Evolutionary conservation across 2,888 invertebrate genomes (phyloP), one percentile per base, ranked within the genome.

Genomic region (Zele albiditarsus): DNA sequence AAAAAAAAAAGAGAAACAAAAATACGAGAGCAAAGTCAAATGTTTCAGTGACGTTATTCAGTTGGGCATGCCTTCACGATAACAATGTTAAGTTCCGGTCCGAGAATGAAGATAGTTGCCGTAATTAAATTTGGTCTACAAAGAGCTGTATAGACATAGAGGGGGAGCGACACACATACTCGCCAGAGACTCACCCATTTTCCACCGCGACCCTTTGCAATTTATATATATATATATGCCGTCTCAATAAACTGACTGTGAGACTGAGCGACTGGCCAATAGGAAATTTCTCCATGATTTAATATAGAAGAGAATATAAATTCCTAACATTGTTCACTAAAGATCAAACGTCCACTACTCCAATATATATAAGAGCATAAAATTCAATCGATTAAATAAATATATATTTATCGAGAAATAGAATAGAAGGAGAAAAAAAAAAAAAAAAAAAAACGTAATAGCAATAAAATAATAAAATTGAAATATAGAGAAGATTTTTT

Each of bases 101-200:
- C 60, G 71, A 70, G 77, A 57, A 83, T 81, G 82, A 83, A 83
- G 84, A 84, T 84, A 83, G 83, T 80, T 78, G 81, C 80, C 77
- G 77, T 86, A 87, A 87, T 86, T 82, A 83, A 86, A 87, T 87
- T 86, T 83, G 83, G 83, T 84, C 84, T 83, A 85, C 87, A 87
- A 87, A 87, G 87, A 86, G 85, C 84, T 83, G 80, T 38, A 53
- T 68, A 69, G 75, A 12, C 49, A 70, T 65, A 31, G n/a, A 63
- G 46, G 16, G 68, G 20, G 12, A 4, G 38, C 68, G 53, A 53
- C 53, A n/a, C 8, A 20, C 8, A 53, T 53, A 20, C 8, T 62
- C 62, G 28, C 62, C 57, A 57, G 70, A 67, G 74, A 66, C 65
- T 62, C 65, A 65, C 28, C 67, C 62, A 58, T 62, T 74, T 71